Evolutionary conservation across 92 coral and sea anemone genomes (phyloP).

Genomic region (Actinernus sp.): DNA sequence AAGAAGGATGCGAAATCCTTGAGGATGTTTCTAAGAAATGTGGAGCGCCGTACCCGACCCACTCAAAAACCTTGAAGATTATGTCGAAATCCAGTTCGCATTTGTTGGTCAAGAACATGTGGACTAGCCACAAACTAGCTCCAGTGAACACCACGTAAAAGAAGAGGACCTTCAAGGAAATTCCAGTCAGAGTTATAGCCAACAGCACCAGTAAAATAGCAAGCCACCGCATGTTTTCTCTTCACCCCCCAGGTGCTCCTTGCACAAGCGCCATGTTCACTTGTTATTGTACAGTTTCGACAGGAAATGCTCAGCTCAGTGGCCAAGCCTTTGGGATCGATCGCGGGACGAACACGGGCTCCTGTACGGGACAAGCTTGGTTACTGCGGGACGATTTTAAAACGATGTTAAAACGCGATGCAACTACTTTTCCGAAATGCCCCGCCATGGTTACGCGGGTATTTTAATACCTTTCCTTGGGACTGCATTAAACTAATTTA

Average conservation of each 20-base stretch:
- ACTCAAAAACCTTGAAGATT: constrained; percentile 72
- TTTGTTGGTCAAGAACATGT: constrained; percentile 55
- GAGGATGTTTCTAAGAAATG: constrained; percentile 48
- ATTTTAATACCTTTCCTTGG: too few relatives aligned
- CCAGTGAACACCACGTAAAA: constrained; percentile 35
- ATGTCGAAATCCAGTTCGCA: constrained; percentile 83
- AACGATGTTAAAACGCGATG: too few relatives aligned
- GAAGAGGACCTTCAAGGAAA: constrained; percentile 58
- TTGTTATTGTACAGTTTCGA: constrained; percentile 23
- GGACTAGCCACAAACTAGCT: constrained; percentile 50
- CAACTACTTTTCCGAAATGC: too few relatives aligned
- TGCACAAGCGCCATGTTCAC: constrained; percentile 70
- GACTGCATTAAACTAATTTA: too few relatives aligned
- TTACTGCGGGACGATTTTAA: too few relatives aligned
- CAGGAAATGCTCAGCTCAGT: constrained; percentile 14
- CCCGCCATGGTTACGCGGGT: too few relatives aligned
- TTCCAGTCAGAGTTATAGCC: constrained; percentile 73
- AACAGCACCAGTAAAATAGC: constrained; percentile 46
- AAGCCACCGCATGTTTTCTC: constrained; percentile 47
- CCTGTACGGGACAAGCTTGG: too few relatives aligned
- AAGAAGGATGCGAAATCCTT: constrained; percentile 16
- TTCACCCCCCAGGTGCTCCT: constrained; percentile 1
- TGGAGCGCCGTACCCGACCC: constrained; percentile 82
- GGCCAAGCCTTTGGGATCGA: too few relatives aligned
- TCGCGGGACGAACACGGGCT: too few relatives aligned